phyloP scores from a whole-genome alignment of 2,888 invertebrate genomes.

The Magallana nippona region DNA sequence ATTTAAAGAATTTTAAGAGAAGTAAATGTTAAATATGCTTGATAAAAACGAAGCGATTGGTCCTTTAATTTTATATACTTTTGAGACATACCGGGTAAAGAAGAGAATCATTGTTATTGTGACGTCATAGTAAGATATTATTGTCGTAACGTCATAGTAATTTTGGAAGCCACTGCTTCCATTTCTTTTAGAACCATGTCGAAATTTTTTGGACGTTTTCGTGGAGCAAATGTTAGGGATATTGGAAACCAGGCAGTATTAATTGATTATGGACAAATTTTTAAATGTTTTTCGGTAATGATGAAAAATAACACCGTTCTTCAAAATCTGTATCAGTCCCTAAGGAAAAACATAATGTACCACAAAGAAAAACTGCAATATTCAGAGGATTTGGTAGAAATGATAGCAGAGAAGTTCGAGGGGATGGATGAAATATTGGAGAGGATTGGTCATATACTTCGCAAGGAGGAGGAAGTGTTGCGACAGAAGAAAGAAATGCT shows the following conservation, averaged over 20 bases:
- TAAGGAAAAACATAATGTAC: conserved; percentile 16
- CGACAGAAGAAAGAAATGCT: neutral
- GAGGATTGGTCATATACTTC: neutral
- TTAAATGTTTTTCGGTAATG: neutral
- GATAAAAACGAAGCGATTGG: too few relatives aligned
- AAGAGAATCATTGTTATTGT: neutral
- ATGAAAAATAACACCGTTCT: neutral
- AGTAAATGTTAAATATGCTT: too few relatives aligned
- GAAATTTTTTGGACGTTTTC: neutral
- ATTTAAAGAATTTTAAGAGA: too few relatives aligned
- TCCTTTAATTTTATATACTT: too few relatives aligned
- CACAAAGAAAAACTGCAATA: conserved; percentile 6
- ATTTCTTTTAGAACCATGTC: neutral
- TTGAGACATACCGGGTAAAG: neutral
- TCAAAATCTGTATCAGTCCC: neutral
- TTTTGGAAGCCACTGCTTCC: too few relatives aligned
- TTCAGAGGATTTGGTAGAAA: neutral
- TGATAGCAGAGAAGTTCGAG: neutral
- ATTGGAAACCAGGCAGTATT: neutral
- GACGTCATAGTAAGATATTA: neutral
- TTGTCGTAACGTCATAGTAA: neutral
- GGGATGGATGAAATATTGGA: conserved; percentile 1
- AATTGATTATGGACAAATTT: neutral
- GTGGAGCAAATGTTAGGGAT: neutral
- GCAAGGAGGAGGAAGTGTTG: neutral